Evolutionary conservation across 1,140 invertebrate genomes (phyloP), one percentile per base, ranked within the genome.

Genomic region (Dreissena rostriformis): DNA sequence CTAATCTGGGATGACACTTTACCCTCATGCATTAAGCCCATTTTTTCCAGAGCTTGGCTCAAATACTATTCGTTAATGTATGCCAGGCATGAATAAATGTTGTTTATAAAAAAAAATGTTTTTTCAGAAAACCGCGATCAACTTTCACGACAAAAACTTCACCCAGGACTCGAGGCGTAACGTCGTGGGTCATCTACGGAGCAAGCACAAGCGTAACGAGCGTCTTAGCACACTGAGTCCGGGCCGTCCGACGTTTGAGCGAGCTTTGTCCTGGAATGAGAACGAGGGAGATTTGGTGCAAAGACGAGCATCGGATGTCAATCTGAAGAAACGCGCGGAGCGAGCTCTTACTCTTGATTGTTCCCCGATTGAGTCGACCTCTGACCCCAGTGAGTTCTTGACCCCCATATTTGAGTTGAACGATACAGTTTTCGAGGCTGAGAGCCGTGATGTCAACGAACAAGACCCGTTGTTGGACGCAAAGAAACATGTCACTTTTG

Each of bases 111-210:
- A 2, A 39, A 39, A 39, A 39, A 24, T 79, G 24, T 78, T 29
- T 79, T n/a, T 71, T 52, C 77, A 79, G 77, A 39, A 67, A 70
- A 26, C 66, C 29, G 66, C 51, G 15, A 19, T 68, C 39, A 39
- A 70, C 53, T 79, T 57, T 53, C 77, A 79, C 24, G 77, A 79
- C 66, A 79, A 79, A 17, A 79, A 79, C 26, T 79, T 70, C 55
- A 67, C 70, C 11, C 8, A n/a, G 53, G 77, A 79, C 26, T 65
- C 68, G 8, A n/a, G 28, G 17, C 77, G 77, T 24, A 68, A 70
- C 53, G 10, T 57, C 2, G 77, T 39, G 2, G 53, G 66, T 79
- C 66, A 79, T 28, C 67, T 79, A 1, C 22, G 77, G 22, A 26
- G 70, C 2, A 79, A 79, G 53, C 70, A 79, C 77, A 79, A 71